phyloP scores from a whole-genome alignment of 1,140 invertebrate species.

The Trichomalopsis sarcophagae region DNA sequence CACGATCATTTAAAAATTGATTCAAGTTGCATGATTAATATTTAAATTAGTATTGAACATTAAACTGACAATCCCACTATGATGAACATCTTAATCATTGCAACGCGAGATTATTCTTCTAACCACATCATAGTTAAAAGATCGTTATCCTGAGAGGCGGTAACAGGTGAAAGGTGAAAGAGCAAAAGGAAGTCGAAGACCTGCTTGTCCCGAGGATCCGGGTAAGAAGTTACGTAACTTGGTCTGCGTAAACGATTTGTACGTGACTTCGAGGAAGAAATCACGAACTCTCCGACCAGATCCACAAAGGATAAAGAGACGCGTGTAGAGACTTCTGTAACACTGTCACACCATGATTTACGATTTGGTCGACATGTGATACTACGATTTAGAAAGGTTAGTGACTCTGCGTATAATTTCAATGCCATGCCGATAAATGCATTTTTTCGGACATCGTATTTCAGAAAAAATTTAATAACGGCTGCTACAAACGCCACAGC shows the following conservation, averaged over 20 bases:
- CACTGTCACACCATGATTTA: not conserved
- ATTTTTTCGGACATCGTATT: not conserved
- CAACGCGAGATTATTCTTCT: too few relatives aligned
- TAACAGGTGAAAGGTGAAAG: slow-evolving; percentile 1
- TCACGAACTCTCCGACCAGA: not conserved
- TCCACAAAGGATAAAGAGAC: not conserved
- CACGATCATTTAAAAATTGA: too few relatives aligned
- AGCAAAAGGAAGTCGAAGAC: not conserved
- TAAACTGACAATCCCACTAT: too few relatives aligned
- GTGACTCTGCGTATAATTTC: not conserved
- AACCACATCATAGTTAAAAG: not conserved
- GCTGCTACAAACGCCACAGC: not conserved
- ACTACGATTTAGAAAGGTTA: not conserved
- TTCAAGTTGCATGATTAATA: not conserved
- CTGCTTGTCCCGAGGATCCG: not conserved
- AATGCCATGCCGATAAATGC: not conserved
- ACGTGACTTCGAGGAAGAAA: not conserved
- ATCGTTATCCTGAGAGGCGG: not conserved
- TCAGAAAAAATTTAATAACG: not conserved
- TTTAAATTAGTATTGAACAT: not conserved
- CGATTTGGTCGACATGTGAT: not conserved
- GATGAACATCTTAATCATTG: not conserved
- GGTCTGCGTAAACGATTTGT: not conserved
- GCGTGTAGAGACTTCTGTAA: not conserved
- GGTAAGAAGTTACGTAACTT: not conserved